Base-by-base conservation (phyloP, 1,140 invertebrate species). In the Propsilocerus akamusi region DNA sequence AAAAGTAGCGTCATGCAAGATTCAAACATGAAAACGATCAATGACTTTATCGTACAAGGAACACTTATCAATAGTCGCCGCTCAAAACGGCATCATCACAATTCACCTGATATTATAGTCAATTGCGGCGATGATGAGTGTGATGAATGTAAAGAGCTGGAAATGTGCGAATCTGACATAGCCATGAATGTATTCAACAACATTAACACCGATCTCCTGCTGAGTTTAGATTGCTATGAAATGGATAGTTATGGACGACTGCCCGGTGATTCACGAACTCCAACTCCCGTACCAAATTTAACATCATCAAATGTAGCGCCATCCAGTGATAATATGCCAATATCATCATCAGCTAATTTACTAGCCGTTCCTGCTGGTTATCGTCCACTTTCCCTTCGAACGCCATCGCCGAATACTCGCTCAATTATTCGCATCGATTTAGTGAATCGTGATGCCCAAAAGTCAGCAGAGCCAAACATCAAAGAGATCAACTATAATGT, bases 181-280 rank as follows among this genome's bases (percentile, higher is more conserved):
- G 22, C 34, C 8, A 14, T 41, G 8, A 41, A 41, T 17, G 22
- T 41, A 20, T 41, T 41, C 11, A n/a, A 17, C 12, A 41, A 41
- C 14, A 41, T 41, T 20, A 41, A 41, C 14, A 17, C 34, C 14
- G 34, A 41, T 41, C 34, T 41, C 34, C 34, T 26, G 24, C n/a
- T 49, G 11, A 49, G 26, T 20, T 28, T 49, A 8, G 47, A 49
- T 49, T 25, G 24, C 22, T 49, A 49, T 49, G 47, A 49, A 49
- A 49, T 49, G 47, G 47, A 49, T 20, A 49, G 26, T 28, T 26
- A 20, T 28, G 47, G 47, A 6, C 25, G 26, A 17, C 14, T 49
- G 26, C 47, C 47, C 12, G 47, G 47, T 26, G 5, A 28, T 17
- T 49, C 25, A 14, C 12, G 37, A 46, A 46, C 37, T 14, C 37